Percentiles rank a stretch among this genome's conserved stretches.
Conservation (phyloP, 2,888 invertebrate genomes). For the Slavum lentiscoides region DNA sequence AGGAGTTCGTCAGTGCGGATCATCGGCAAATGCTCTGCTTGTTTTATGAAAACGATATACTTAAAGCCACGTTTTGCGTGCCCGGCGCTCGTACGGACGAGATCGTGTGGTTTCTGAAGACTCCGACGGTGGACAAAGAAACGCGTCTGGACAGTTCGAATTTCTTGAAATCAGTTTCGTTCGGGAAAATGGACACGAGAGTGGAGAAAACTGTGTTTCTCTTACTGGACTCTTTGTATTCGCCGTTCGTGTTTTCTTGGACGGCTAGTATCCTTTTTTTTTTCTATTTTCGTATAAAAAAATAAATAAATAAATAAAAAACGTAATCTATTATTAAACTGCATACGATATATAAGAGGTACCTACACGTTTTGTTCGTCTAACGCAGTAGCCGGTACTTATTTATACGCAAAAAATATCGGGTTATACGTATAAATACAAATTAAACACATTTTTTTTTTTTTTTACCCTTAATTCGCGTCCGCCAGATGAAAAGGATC, state of each 20-base stretch:
- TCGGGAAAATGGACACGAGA: slow-evolving; percentile 27
- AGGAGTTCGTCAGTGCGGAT: slow-evolving; percentile 11
- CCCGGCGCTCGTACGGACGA: slow-evolving; percentile 28
- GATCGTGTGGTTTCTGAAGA: slow-evolving; percentile 41
- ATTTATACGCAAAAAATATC: too few relatives aligned
- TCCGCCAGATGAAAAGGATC: slow-evolving; percentile 34
- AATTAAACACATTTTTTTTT: neutral
- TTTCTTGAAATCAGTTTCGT: slow-evolving; percentile 13
- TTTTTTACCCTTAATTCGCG: neutral
- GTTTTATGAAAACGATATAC: slow-evolving; percentile 19
- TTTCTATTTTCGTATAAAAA: too few relatives aligned
- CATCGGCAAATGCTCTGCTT: slow-evolving; percentile 20
- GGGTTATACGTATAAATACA: too few relatives aligned
- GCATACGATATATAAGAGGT: too few relatives aligned
- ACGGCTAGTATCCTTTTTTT: slow-evolving; percentile 36
- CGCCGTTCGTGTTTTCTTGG: slow-evolving; percentile 42
- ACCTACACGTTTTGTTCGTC: too few relatives aligned
- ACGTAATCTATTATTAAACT: too few relatives aligned
- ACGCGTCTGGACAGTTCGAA: slow-evolving; percentile 5
- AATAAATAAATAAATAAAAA: too few relatives aligned
- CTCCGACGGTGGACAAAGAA: neutral
- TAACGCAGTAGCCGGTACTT: too few relatives aligned
- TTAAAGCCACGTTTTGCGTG: slow-evolving; percentile 28
- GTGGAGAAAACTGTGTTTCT: slow-evolving; percentile 46
- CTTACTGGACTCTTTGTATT: slow-evolving; percentile 34